These are phyloP conservation scores for Engraulis encrasicolus DNA, from an alignment of 2,113 vertebrate species.

Conservation along the genomic window DNA sequence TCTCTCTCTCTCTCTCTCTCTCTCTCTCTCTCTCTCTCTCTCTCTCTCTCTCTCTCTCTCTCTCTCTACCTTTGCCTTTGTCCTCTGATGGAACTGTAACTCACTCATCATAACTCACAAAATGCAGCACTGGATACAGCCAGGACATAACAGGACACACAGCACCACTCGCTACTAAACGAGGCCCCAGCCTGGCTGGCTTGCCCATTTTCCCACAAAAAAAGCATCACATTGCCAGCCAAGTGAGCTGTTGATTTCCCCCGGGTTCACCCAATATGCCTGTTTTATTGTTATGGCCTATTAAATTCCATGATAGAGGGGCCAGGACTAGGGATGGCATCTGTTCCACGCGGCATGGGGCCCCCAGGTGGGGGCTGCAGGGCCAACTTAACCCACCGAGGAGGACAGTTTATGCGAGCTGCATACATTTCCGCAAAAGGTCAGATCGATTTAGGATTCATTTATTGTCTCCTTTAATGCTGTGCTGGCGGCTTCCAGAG, in stretches of 20 bases:
- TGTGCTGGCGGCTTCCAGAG: slow-evolving; percentile 39
- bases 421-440: slow-evolving; percentile 67
- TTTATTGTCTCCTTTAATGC: slow-evolving; percentile 66
- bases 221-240: slow-evolving; percentile 20
- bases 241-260: slow-evolving; percentile 67
- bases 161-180: slow-evolving; percentile 5
- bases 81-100: neutral
- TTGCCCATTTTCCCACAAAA: neutral
- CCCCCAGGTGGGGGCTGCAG: slow-evolving; percentile 62
- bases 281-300: slow-evolving; percentile 72
- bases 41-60: slow-evolving; percentile 6
- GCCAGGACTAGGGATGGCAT: slow-evolving; percentile 64
- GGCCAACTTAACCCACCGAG: slow-evolving; percentile 53
- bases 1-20: neutral
- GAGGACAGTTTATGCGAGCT: slow-evolving; percentile 56
- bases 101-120: slow-evolving; percentile 31
- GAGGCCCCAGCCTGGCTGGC: slow-evolving; percentile 3
- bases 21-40: slow-evolving; percentile 6
- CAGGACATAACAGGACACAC: neutral
- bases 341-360: slow-evolving; percentile 54
- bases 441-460: slow-evolving; percentile 70
- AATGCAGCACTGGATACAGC: neutral
- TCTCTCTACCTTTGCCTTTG: slow-evolving; percentile 39
- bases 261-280: slow-evolving; percentile 58
- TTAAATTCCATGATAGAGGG: slow-evolving; percentile 67